Percentiles rank a stretch among this genome's conserved stretches.
Conservation (phyloP, 1,140 invertebrate species). For the Holotrichia oblita region DNA sequence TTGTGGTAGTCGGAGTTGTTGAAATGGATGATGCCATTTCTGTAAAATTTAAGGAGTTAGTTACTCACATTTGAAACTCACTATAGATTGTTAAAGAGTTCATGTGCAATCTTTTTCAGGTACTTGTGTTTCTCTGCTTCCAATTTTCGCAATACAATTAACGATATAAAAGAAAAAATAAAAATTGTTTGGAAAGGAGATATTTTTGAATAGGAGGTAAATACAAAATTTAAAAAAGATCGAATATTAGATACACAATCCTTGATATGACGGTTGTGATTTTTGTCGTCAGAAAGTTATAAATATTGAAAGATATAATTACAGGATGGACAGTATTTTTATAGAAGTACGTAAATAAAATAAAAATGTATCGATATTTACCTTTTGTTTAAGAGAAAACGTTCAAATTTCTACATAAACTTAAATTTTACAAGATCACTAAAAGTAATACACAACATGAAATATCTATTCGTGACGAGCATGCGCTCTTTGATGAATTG, state of each 20-base stretch:
- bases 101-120: conserved; percentile 12
- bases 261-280: conserved; percentile 51
- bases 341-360: no score
- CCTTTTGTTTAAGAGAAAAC: conserved; percentile 37
- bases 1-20: not conserved
- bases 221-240: conserved; percentile 39
- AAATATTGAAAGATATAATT: conserved; percentile 40
- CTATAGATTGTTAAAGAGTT: conserved; percentile 37
- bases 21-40: conserved; percentile 53
- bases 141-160: conserved; percentile 10
- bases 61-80: conserved; percentile 35
- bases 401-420: conserved; percentile 44
- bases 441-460: conserved; percentile 50
- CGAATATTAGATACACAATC: conserved; percentile 37
- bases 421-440: conserved; percentile 52
- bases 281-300: conserved; percentile 41
- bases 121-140: not conserved
- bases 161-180: conserved; percentile 5
- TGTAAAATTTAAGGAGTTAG: conserved; percentile 47
- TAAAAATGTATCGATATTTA: conserved; percentile 45
- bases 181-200: not conserved
- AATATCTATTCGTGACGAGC: conserved; percentile 48
- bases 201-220: not conserved
- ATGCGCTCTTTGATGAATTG: conserved; percentile 44
- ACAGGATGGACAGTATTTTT: conserved; percentile 38